Evolutionary conservation across 2,113 vertebrate genomes (phyloP), one percentile per base, ranked within the genome.

Genomic region (Paratilapia polleni): DNA sequence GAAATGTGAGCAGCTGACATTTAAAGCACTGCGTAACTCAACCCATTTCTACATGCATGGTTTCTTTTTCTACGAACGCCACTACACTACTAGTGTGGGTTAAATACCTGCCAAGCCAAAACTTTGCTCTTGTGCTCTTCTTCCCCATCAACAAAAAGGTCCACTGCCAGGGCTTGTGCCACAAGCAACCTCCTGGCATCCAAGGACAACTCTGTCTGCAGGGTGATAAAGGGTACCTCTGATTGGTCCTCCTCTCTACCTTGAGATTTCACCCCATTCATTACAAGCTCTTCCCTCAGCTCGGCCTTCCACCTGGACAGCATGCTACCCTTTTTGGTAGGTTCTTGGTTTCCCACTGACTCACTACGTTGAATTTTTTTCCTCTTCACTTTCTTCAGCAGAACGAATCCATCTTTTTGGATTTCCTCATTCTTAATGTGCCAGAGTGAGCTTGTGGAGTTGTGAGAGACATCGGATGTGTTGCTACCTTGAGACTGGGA

Each of bases 141-240:
- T 49, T 97, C 95, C 31, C 97, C 96, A 81, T 95, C 97, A 87
- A 94, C 94, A 79, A 96, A 96, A 81, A 96, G 96, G 87, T 98
- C 92, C 78, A 97, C 94, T 36, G 98, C 97, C 82, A 99, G 94
- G 8, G 98, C 97, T 89, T 97, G 98, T 17, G 97, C 98, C 85
- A 97, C 97, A 63, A 98, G 92, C 54, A 97, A 14, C 87, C 97
- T 96, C 80, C 97, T 95, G 61, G 95, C 94, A 6, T 98, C 97
- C 77, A 95, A 52, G 58, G 93, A 97, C 90, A 97, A 26, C 87
- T 97, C 97, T 7, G 97, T 94, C 86, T 97, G 97, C 64, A 97
- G 57, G 47, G 95, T 95, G 88, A 97, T 95, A 57, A 94, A 95
- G 47, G 97, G 96, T 83, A 97, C 93, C 28, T 94, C 91, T 49